These are phyloP conservation scores for Cyphomyrus plagiostoma DNA, from an alignment of 2,113 vertebrate species.

Conservation along the genomic window DNA sequence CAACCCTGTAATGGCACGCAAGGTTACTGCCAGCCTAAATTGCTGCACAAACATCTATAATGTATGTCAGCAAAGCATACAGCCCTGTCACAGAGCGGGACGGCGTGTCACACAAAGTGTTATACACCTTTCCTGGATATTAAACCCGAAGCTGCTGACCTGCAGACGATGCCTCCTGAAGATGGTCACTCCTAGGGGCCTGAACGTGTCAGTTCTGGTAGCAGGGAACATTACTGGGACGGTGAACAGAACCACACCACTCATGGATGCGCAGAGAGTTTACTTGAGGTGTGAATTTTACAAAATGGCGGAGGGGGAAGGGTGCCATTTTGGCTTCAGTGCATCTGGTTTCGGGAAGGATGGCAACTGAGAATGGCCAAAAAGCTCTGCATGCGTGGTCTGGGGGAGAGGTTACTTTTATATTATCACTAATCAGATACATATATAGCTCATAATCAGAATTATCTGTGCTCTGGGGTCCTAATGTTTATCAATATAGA, in stretches of 20 bases:
- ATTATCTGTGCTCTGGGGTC: not conserved
- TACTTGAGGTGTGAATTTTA: not conserved
- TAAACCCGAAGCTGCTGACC: constrained; percentile 20
- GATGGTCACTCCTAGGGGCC: not conserved
- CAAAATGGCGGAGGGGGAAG: not conserved
- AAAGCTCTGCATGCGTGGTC: not conserved
- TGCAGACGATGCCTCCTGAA: not conserved
- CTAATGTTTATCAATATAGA: not conserved
- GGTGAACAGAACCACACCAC: not conserved
- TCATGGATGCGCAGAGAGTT: not conserved
- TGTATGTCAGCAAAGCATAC: not conserved
- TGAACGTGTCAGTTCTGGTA: not conserved
- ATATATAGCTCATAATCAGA: not conserved
- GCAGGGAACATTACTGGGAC: not conserved
- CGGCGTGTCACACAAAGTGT: constrained; percentile 44
- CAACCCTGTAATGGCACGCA: not conserved
- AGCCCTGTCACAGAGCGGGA: constrained; percentile 34
- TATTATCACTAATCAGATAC: not conserved
- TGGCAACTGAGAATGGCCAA: not conserved
- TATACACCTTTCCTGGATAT: constrained; percentile 61
- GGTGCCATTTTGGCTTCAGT: not conserved
- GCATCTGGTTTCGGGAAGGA: not conserved
- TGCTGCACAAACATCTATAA: not conserved
- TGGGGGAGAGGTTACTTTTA: not conserved
- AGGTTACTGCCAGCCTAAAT: not conserved